Base-by-base conservation (phyloP, 1,140 invertebrate genomes). In the Helicoverpa zea region DNA sequence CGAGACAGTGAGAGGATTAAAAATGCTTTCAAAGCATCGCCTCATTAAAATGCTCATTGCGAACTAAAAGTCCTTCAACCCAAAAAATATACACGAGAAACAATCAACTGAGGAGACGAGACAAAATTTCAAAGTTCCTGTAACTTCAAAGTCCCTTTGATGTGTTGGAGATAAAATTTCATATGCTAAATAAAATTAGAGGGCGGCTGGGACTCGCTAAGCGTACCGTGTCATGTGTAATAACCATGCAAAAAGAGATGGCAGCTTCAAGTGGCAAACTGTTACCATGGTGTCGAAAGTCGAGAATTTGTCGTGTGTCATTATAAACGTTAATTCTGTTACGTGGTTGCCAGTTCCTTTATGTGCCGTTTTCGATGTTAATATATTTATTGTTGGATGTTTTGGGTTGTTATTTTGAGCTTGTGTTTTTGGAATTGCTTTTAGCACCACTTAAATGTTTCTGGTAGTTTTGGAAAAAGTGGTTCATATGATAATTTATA, bases 111-210 rank as follows among this genome's bases (percentile, higher is more conserved):
- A 43, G 52, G 30, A 83, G 72, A 79, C 52, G 74, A 61, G 73
- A 79, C 73, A 49, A 79, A 80, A 81, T 81, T 82, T 79, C 61
- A 75, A 76, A 72, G 58, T 81, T 78, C 72, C 23, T 16, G 81
- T 54, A 86, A 84, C 77, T 83, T 86, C 83, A 86, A 86, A 86
- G 83, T 61, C 80, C 73, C 83, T 86, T 86, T 86, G 85, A 86
- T 83, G 83, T 86, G 80, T 66, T 35, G 73, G 64, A 81, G 83
- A 86, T 86, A 86, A 86, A 84, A 86, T 86, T 86, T 86, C 83
- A 86, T 84, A 86, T 86, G 85, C 81, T 84, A 86, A 84, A 84
- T 84, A 84, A 86, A 86, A 86, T 86, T 84, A 84, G 83, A 86
- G 83, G 77, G 83, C 23, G 43, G 80, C 61, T 78, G 74, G 52